phyloP scores from a whole-genome alignment of 1,140 invertebrate species.

The Mercenaria mercenaria region DNA sequence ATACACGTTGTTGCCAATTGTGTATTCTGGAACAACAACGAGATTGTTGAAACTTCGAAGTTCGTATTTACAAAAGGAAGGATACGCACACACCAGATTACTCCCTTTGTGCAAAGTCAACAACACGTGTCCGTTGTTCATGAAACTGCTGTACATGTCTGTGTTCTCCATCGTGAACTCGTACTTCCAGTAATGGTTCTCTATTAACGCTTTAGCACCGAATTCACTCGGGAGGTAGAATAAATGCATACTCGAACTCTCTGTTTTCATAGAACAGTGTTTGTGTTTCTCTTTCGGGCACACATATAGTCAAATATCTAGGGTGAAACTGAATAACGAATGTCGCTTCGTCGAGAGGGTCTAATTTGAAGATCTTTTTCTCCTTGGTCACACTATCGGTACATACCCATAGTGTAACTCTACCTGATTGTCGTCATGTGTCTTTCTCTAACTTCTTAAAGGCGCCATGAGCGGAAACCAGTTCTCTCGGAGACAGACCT shows the following conservation, averaged over 20 bases:
- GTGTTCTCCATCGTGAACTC: not conserved
- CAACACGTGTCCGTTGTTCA: not conserved
- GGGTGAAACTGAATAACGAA: not conserved
- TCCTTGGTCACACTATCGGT: not conserved
- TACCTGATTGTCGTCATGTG: not conserved
- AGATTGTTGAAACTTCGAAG: not conserved
- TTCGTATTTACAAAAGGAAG: not conserved
- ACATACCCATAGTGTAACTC: not conserved
- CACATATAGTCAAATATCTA: not conserved
- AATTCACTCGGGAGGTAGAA: not conserved
- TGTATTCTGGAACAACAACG: not conserved
- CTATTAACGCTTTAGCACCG: not conserved
- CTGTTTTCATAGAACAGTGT: not conserved
- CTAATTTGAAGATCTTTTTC: not conserved
- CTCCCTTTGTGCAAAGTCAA: not conserved
- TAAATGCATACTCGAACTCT: not conserved
- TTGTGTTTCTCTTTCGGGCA: not conserved
- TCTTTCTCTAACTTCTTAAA: not conserved
- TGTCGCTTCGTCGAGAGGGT: not conserved
- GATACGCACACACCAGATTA: not conserved
- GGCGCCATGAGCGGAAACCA: not conserved
- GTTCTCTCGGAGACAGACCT: not conserved
- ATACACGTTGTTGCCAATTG: not conserved
- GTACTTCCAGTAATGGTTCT: not conserved
- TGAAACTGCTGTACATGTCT: not conserved